Percentiles rank a stretch among this genome's conserved stretches.
phyloP scores from a whole-genome alignment of 2,797 vertebrate species.

The Sebastes iracundus region DNA sequence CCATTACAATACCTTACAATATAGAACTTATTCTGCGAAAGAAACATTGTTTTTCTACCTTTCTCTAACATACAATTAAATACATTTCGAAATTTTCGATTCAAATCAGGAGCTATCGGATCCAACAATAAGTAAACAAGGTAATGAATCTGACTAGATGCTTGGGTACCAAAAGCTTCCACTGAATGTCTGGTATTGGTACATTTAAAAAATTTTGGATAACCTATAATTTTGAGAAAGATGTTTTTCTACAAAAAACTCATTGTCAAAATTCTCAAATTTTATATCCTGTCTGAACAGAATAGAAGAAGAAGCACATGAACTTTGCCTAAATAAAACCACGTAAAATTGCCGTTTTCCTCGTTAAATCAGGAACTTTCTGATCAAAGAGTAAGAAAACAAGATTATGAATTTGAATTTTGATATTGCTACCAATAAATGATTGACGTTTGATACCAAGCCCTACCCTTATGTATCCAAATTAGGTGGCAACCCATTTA shows the following conservation, averaged over 20 bases:
- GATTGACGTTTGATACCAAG: neutral
- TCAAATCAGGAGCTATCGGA: neutral
- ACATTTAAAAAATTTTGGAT: fast-evolving
- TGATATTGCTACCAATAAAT: neutral
- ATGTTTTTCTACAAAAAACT: neutral
- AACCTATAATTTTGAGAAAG: neutral
- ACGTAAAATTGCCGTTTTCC: neutral
- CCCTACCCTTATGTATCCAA: neutral
- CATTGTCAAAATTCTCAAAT: neutral
- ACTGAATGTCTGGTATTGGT: neutral
- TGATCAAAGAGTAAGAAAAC: neutral
- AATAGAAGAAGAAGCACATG: neutral
- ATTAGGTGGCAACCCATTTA: neutral
- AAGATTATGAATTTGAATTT: neutral
- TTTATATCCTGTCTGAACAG: neutral
- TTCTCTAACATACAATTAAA: neutral
- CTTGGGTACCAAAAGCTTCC: neutral
- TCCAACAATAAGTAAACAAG: neutral
- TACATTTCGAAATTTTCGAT: no score
- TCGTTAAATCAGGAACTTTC: neutral
- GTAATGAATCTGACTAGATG: neutral
- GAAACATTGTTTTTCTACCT: neutral
- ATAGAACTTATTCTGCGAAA: neutral
- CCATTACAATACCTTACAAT: neutral
- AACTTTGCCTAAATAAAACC: neutral